Conservation (phyloP, 2,888 invertebrate genomes). For the Nymphalis c-album region DNA sequence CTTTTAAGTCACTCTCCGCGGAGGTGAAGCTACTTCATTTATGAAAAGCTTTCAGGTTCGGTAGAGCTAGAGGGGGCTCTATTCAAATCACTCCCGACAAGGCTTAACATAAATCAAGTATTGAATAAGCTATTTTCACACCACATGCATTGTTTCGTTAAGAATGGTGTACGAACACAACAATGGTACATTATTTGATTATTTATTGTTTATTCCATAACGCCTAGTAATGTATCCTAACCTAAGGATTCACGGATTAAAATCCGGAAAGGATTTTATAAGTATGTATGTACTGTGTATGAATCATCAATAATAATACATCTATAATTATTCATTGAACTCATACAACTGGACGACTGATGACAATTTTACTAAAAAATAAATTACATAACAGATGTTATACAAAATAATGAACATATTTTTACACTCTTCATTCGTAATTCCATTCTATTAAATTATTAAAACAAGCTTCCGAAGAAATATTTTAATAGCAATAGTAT, state of each 20-base stretch:
- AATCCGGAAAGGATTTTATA: too few relatives aligned
- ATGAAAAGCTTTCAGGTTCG: conserved; percentile 77
- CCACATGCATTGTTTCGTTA: conserved; percentile 35
- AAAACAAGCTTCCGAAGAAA: too few relatives aligned
- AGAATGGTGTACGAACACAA: conserved; percentile 27
- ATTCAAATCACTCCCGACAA: conserved; percentile 73
- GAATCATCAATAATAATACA: too few relatives aligned
- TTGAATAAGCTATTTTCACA: conserved; percentile 59
- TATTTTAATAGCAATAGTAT: background rate
- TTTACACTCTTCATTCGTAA: background rate
- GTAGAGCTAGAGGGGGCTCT: conserved; percentile 60
- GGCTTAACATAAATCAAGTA: conserved; percentile 60
- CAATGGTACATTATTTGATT: conserved; percentile 15
- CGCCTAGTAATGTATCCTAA: too few relatives aligned
- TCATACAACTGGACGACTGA: too few relatives aligned
- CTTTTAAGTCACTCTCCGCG: conserved; percentile 66
- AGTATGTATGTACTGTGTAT: too few relatives aligned
- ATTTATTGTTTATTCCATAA: conserved; percentile 3
- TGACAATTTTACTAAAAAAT: too few relatives aligned
- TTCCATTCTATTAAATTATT: background rate
- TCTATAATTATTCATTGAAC: too few relatives aligned
- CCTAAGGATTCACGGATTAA: too few relatives aligned
- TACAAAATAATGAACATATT: background rate
- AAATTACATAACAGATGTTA: too few relatives aligned
- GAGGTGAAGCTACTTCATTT: conserved; percentile 68